phyloP scores from a whole-genome alignment of 1,140 invertebrate genomes.

The Drosophila mojavensis region DNA sequence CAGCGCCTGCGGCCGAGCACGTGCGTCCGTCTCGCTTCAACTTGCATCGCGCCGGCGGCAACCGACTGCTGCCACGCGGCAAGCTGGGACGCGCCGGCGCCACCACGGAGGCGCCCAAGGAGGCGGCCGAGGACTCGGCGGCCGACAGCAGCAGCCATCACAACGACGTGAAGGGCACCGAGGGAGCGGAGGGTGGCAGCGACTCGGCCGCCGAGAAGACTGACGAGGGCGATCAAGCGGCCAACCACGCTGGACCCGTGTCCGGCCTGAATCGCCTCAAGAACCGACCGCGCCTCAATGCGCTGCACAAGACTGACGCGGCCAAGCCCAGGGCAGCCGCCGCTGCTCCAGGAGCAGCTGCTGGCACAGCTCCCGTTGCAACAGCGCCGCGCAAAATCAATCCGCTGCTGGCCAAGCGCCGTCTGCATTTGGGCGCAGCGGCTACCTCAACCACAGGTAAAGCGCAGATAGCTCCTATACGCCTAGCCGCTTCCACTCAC shows the following conservation, averaged over 20 bases:
- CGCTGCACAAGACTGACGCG: conserved; percentile 79
- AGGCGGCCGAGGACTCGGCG: conserved; percentile 74
- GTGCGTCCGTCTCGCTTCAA: conserved; percentile 77
- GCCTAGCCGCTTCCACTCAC: neutral
- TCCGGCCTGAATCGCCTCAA: conserved; percentile 80
- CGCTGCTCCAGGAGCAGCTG: conserved; percentile 39
- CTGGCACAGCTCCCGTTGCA: conserved; percentile 30
- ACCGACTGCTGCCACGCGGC: conserved; percentile 66
- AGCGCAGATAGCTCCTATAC: neutral
- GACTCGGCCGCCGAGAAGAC: conserved; percentile 56
- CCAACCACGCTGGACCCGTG: conserved; percentile 49
- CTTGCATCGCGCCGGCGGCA: conserved; percentile 69
- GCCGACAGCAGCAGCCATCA: conserved; percentile 72
- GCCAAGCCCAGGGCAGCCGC: conserved; percentile 61
- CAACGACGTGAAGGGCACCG: conserved; percentile 69
- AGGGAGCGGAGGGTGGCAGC: conserved; percentile 26
- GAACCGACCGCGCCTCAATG: conserved; percentile 75
- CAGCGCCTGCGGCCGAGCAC: conserved; percentile 44
- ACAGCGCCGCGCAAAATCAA: conserved; percentile 77
- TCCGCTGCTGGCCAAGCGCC: conserved; percentile 78
- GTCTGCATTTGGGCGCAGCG: conserved; percentile 64
- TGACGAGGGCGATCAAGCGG: conserved; percentile 57
- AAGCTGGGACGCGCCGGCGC: conserved; percentile 65
- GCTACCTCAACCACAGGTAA: conserved; percentile 71
- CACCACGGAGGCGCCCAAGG: conserved; percentile 81